Percentiles rank a stretch among this genome's conserved stretches.
These are phyloP conservation scores for Prenolepis imparis DNA, from an alignment of 2,888 invertebrate species.

Conservation along the genomic window DNA sequence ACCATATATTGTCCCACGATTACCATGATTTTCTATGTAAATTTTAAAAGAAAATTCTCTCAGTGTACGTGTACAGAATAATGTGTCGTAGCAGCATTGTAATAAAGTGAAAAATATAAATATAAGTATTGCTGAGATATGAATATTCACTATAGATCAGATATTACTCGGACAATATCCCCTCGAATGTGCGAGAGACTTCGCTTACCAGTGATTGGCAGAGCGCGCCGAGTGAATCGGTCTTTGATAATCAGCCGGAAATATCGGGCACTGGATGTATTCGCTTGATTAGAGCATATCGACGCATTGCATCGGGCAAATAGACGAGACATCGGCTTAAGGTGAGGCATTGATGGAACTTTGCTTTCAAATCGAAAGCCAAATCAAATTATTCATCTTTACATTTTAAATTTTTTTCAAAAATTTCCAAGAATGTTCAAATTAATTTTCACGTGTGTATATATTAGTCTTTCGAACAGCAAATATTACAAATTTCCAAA, in stretches of 20 bases:
- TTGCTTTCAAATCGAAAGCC: background rate
- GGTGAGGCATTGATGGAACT: background rate
- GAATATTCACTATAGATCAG: slow-evolving; percentile 6
- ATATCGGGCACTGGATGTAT: slow-evolving; percentile 20
- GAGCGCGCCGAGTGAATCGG: slow-evolving; percentile 6
- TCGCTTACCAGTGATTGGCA: slow-evolving; percentile 19
- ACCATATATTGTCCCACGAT: too few relatives aligned
- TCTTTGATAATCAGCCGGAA: slow-evolving; percentile 36
- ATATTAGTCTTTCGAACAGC: background rate
- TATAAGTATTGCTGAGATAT: background rate
- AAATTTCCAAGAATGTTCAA: background rate
- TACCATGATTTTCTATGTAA: too few relatives aligned
- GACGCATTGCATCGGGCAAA: slow-evolving; percentile 7
- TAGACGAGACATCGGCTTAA: background rate
- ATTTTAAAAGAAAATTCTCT: too few relatives aligned
- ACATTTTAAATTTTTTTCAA: background rate
- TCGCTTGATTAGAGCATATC: slow-evolving; percentile 36
- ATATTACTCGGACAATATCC: slow-evolving; percentile 12
- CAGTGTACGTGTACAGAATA: too few relatives aligned
- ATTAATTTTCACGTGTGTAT: background rate
- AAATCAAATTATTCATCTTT: background rate
- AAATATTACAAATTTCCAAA: background rate
- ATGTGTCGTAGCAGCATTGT: too few relatives aligned
- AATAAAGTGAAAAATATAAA: background rate
- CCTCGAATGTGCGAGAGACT: slow-evolving; percentile 6